A percentile compares a stretch with the other conserved stretches of the same genome.
These are phyloP conservation scores for Crotalus horridus DNA, from an alignment of 2,113 vertebrate species.

Conservation along the genomic window DNA sequence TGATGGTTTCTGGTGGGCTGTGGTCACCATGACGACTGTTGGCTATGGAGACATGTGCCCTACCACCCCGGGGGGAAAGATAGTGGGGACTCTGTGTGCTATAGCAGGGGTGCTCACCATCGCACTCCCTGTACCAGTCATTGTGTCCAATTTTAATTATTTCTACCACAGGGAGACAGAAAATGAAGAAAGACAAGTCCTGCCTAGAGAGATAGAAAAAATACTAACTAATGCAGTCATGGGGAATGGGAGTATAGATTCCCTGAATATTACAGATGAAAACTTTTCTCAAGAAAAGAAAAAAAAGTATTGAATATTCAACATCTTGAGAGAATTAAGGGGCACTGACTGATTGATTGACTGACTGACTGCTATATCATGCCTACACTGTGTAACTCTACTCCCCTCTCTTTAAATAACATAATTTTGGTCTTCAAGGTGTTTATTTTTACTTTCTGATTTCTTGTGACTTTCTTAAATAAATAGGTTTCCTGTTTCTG, in stretches of 20 bases:
- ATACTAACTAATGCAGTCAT: conserved; percentile 61
- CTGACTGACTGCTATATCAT: background rate
- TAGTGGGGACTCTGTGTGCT: conserved; percentile 93
- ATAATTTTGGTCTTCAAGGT: conserved; percentile 14
- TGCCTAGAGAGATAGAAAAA: conserved; percentile 69
- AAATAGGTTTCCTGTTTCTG: conserved; percentile 63
- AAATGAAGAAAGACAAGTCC: conserved; percentile 83
- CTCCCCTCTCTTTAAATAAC: conserved; percentile 6
- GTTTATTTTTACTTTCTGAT: conserved; percentile 48
- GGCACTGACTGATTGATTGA: conserved; percentile 19
- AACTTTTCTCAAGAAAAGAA: conserved; percentile 70
- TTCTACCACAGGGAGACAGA: conserved; percentile 97
- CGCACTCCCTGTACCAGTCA: conserved; percentile 93
- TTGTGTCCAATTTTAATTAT: conserved; percentile 98
- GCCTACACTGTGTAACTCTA: conserved; percentile 33
- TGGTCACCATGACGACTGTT: conserved; percentile 98
- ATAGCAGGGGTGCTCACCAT: conserved; percentile 96
- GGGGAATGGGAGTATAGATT: conserved; percentile 71
- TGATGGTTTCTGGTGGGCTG: conserved; percentile 98
- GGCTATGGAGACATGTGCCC: conserved; percentile 98
- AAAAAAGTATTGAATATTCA: conserved; percentile 66
- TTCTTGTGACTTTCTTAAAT: conserved; percentile 57
- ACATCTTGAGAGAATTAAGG: background rate
- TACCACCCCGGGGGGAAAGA: conserved; percentile 86
- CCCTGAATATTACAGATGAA: conserved; percentile 82